phyloP scores from a whole-genome alignment of 2,888 invertebrate species.

The Tiliacea citrago region DNA sequence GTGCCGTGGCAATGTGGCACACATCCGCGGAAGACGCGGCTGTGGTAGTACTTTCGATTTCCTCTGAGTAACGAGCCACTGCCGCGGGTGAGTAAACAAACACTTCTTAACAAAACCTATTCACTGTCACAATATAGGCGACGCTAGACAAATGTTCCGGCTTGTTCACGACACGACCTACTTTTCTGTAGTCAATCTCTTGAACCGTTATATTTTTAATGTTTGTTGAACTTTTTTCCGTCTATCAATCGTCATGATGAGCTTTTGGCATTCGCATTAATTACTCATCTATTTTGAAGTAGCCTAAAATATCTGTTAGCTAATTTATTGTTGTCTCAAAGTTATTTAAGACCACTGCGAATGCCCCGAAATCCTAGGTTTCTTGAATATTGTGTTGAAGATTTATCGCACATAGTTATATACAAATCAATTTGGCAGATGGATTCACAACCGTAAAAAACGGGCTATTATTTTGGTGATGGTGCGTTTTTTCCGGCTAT shows the following conservation, averaged over 20 bases:
- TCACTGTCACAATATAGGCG: conserved; percentile 58
- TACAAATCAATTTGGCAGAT: conserved; percentile 41
- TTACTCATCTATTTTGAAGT: conserved; percentile 46
- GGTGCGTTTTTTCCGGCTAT: conserved; percentile 28
- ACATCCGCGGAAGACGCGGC: conserved; percentile 72
- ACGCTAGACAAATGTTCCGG: conserved; percentile 44
- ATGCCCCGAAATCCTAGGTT: conserved; percentile 15
- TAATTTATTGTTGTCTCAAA: conserved; percentile 34
- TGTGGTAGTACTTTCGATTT: conserved; percentile 80
- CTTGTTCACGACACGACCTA: conserved; percentile 56
- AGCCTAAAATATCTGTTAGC: conserved; percentile 38
- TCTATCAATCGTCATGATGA: conserved; percentile 41
- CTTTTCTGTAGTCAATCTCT: conserved; percentile 58
- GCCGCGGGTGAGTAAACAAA: conserved; percentile 65
- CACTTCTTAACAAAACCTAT: conserved; percentile 60
- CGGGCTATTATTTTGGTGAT: conserved; percentile 47
- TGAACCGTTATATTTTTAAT: conserved; percentile 51
- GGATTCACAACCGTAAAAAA: conserved; percentile 33
- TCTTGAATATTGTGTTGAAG: conserved; percentile 11
- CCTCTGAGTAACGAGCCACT: conserved; percentile 65
- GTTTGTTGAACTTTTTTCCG: conserved; percentile 48
- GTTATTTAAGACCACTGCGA: conserved; percentile 36
- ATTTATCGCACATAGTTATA: conserved; percentile 28
- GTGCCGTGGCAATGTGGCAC: conserved; percentile 70
- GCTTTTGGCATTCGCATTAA: conserved; percentile 53